A percentile compares a stretch with the other conserved stretches of the same genome.
Evolutionary conservation across 1,140 invertebrate species (phyloP).

Genomic region (Chrysoperla carnea): DNA sequence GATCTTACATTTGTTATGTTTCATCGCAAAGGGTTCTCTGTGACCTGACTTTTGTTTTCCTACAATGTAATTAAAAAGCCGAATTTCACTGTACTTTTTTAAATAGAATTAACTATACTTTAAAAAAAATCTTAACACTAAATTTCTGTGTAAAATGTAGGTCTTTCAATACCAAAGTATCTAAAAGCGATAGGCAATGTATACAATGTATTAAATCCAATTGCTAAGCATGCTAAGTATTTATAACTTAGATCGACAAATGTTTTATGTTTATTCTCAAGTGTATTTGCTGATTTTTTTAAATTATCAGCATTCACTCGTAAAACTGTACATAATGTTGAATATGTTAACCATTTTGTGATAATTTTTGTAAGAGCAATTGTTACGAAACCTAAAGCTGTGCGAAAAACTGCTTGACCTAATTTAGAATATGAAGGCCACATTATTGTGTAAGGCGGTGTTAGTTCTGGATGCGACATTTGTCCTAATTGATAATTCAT

Average conservation of each 20-base stretch:
- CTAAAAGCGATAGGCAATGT: slow-evolving; percentile 62
- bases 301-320: slow-evolving; percentile 41
- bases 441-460: slow-evolving; percentile 54
- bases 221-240: slow-evolving; percentile 55
- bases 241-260: slow-evolving; percentile 66
- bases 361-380: slow-evolving; percentile 46
- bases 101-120: too few relatives aligned
- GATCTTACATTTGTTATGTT: too few relatives aligned
- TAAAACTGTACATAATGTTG: slow-evolving; percentile 46
- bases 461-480: slow-evolving; percentile 29
- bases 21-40: too few relatives aligned
- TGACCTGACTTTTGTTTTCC: too few relatives aligned
- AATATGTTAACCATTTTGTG: slow-evolving; percentile 50
- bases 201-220: slow-evolving; percentile 60
- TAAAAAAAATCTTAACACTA: slow-evolving; percentile 21
- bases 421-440: slow-evolving; percentile 60
- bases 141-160: slow-evolving; percentile 72
- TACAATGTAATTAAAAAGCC: too few relatives aligned
- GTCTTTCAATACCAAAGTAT: slow-evolving; percentile 54
- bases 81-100: too few relatives aligned
- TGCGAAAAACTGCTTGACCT: slow-evolving; percentile 42
- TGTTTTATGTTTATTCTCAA: slow-evolving; percentile 46
- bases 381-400: slow-evolving; percentile 52
- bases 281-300: slow-evolving; percentile 37
- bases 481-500: slow-evolving; percentile 60